A percentile compares a stretch with the other conserved stretches of the same genome.
These are phyloP conservation scores for Apaloderma vittatum DNA, from an alignment of 2,113 vertebrate genomes.

Conservation along the genomic window DNA sequence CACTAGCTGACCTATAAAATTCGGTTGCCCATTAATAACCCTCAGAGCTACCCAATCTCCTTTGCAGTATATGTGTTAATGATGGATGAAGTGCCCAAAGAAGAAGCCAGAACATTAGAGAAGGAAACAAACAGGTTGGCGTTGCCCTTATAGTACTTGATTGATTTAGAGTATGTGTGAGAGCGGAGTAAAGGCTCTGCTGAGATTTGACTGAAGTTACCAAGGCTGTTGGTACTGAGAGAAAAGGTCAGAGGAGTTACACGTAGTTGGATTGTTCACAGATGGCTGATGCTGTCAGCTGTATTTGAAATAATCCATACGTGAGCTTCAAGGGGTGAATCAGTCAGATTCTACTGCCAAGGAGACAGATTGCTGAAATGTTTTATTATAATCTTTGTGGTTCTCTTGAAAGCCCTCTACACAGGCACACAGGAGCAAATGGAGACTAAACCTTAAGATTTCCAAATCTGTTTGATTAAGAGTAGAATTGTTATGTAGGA, in stretches of 20 bases:
- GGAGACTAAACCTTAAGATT: background rate
- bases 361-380: accelerated
- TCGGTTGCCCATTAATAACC: background rate
- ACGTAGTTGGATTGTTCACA: slow-evolving; percentile 28
- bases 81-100: slow-evolving; percentile 34
- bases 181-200: slow-evolving; percentile 41
- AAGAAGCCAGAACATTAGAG: background rate
- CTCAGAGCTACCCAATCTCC: background rate
- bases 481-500: background rate
- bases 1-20: background rate
- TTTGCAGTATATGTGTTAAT: background rate
- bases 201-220: slow-evolving; percentile 29
- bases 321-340: background rate
- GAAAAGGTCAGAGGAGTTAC: slow-evolving; percentile 62
- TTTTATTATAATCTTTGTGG: background rate
- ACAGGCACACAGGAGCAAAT: background rate
- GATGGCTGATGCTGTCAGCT: slow-evolving; percentile 18
- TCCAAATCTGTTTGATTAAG: background rate
- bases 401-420: background rate
- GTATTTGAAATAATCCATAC: slow-evolving; percentile 32
- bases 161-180: slow-evolving; percentile 63
- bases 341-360: background rate
- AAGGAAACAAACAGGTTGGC: slow-evolving; percentile 55
- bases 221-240: slow-evolving; percentile 2
- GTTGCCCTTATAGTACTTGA: slow-evolving; percentile 47